Evolutionary conservation across 1,140 invertebrate genomes (phyloP), one percentile per base, ranked within the genome.

Genomic region (Drosophila repleta): DNA sequence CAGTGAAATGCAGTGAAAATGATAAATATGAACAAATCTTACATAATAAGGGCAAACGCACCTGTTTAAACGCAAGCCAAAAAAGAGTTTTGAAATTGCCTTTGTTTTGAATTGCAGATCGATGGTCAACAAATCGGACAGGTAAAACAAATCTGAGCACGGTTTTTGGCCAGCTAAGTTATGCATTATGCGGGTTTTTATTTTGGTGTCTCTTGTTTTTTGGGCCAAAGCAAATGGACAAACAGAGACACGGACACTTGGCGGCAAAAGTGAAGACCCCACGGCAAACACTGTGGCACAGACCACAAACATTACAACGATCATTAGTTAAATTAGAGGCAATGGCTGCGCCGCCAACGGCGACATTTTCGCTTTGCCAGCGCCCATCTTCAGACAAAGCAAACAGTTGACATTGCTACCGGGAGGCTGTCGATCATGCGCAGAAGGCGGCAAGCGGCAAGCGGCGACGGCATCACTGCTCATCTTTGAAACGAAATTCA

Each of bases 291-390:
- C 37, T 45, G 18, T 43, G 72, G 72, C 67, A 74, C 66, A 65
- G 70, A 74, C 79, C 76, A 79, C 79, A 88, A 88, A 88, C 83
- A 88, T 88, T 88, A 88, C 83, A 88, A 79, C 83, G 79, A 74
- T 88, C 83, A 88, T 88, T 88, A 88, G 83, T 74, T 88, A 88
- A 88, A 88, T 88, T 88, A 88, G 76, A 79, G 83, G 45, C 82
- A 62, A 61, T 68, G 61, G 49, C 64, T 43, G 29, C 55, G 55
- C 39, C 35, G 21, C 41, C 41, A 51, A 11, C 39, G 20, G 17
- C n/a, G 48, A 52, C 24, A 60, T 51, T 43, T 64, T 60, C 46
- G 32, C 39, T 77, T 64, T 61, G 29, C 29, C 29, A 29, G 7
- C 43, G 52, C 46, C 46, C 76, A 64, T 64, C 74, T 49, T 5